These are phyloP conservation scores for Telenomus remus DNA, from an alignment of 1,140 invertebrate genomes.

Conservation along the genomic window DNA sequence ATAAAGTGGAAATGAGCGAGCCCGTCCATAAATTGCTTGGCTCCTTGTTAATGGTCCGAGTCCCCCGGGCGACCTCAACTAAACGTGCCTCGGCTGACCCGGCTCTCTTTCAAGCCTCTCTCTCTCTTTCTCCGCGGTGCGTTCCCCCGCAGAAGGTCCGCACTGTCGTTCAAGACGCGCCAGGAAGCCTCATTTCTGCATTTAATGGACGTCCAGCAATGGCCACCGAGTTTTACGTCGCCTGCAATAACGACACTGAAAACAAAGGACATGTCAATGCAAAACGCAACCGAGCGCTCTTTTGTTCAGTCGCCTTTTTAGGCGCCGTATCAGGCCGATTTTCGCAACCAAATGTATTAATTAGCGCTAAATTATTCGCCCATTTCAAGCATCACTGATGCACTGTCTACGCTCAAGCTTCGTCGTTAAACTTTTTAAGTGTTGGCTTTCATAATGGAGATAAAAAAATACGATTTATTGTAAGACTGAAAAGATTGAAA, in stretches of 20 bases:
- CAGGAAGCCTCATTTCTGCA: conserved; percentile 72
- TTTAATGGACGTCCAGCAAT: conserved; percentile 74
- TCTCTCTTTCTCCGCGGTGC: conserved; percentile 35
- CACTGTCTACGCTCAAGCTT: conserved; percentile 3
- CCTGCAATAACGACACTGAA: conserved; percentile 60
- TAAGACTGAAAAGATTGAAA: not conserved
- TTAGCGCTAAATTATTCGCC: conserved; percentile 44
- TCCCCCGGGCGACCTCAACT: conserved; percentile 72
- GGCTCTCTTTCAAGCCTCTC: conserved; percentile 60
- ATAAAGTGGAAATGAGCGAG: conserved; percentile 76
- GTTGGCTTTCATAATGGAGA: conserved; percentile 37
- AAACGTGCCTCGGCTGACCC: conserved; percentile 71
- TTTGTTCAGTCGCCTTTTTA: conserved; percentile 47
- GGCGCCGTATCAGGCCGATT: not conserved
- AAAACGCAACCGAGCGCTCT: conserved; percentile 68
- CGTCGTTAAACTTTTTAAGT: conserved; percentile 44
- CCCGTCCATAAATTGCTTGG: conserved; percentile 75
- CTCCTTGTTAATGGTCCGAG: conserved; percentile 75
- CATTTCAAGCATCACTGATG: not conserved
- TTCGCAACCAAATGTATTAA: conserved; percentile 35
- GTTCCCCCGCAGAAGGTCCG: conserved; percentile 60
- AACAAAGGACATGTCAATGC: conserved; percentile 71
- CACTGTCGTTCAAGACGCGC: conserved; percentile 66
- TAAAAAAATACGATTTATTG: conserved; percentile 25
- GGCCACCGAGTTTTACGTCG: conserved; percentile 65